Evolutionary conservation across 2,888 invertebrate genomes (phyloP), one percentile per base, ranked within the genome.

Genomic region (Idaea dimidiata): DNA sequence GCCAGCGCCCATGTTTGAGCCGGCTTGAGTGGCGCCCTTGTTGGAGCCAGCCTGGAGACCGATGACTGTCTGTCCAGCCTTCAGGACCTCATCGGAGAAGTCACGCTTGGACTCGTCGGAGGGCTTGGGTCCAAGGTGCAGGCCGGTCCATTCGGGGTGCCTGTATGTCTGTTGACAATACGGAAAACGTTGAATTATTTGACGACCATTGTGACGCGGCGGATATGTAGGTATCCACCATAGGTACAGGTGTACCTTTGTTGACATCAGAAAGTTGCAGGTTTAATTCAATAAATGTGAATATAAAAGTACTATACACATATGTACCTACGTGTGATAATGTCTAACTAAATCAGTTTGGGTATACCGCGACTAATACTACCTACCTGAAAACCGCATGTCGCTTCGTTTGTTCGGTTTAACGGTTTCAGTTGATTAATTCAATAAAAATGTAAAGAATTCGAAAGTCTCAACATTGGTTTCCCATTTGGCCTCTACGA

Each of bases 11-110:
- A 98, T 94, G 89, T 97, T 98, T 86, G 95, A 95, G 32, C 99
- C 99, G 32, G 97, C 95, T 90, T 98, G 98, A 66, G 96, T 96
- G 76, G 98, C 98, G 57, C 98, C 99, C 92, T 98, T 98, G 95
- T 99, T 99, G 86, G 96, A 96, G 65, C 99, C 99, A 75, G 98
- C 98, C 89, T 99, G 99, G 60, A 99, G 96, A 79, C 98, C 98
- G 79, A 99, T 97, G 79, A 98, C 94, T 72, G 96, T 95, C 91
- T 99, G 95, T 31, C 98, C 98, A 72, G 98, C 97, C 76, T 95
- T 95, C 78, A 99, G 84, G 82, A 97, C 97, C 84, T 98, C 99
- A 0, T 98, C 98, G 18, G 96, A 95, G 94, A 99, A 99, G 53
- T 99, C 97, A 72, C 98, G 96, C 88, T 97, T 97, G 95, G 97